Percentiles rank a stretch among this genome's conserved stretches.
These are phyloP conservation scores for Aspidiotus destructor DNA, from an alignment of 2,888 invertebrate genomes.

Conservation along the genomic window DNA sequence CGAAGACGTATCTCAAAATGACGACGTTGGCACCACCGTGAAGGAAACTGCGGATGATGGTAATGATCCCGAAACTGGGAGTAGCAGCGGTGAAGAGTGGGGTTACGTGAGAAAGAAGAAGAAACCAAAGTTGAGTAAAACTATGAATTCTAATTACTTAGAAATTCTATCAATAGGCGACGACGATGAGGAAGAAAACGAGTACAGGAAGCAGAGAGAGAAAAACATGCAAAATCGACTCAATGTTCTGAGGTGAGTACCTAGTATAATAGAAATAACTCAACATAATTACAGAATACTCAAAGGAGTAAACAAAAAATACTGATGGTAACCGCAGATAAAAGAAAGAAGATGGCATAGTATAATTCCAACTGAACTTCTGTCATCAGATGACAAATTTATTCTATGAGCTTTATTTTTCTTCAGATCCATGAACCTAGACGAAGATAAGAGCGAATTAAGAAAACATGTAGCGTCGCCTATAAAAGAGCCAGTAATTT, in stretches of 20 bases:
- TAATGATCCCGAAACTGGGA: conserved; percentile 4
- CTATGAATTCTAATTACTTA: not conserved
- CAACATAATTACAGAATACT: too few species aligned
- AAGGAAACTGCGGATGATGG: not conserved
- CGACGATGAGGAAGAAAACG: conserved; percentile 24
- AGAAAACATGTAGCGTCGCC: too few species aligned
- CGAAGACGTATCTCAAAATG: not conserved
- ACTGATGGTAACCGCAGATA: too few species aligned
- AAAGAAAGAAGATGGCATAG: too few species aligned
- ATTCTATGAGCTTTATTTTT: not conserved
- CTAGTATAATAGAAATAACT: not conserved
- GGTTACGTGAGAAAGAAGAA: not conserved
- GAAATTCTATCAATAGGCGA: not conserved
- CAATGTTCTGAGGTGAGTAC: conserved; percentile 14
- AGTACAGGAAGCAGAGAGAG: conserved; percentile 15
- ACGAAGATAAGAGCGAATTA: not conserved
- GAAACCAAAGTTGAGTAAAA: not conserved
- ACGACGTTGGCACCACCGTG: not conserved
- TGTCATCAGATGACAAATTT: too few species aligned
- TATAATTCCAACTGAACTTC: too few species aligned
- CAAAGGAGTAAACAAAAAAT: too few species aligned
- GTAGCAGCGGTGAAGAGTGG: not conserved
- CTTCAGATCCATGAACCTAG: conserved; percentile 13
- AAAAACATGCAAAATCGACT: conserved; percentile 21
- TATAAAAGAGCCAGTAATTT: too few species aligned